Conservation (phyloP, 2,888 invertebrate genomes). For the Smittia sp. region DNA sequence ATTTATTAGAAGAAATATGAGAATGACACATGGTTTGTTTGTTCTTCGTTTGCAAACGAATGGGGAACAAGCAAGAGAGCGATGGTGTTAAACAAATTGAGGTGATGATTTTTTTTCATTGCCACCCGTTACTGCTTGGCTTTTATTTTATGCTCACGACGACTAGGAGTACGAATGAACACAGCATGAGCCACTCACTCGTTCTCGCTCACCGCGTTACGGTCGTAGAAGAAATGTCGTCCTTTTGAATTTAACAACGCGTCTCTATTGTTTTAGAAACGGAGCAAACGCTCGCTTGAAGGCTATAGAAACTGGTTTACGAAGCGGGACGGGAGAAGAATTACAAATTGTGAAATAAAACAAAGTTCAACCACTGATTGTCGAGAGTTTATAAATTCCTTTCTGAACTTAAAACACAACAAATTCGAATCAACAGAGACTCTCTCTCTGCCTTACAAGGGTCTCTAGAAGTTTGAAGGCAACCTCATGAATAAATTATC, state of each 20-base stretch:
- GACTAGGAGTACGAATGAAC: not conserved
- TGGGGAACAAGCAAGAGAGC: not conserved
- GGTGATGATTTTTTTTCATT: slow-evolving; percentile 29
- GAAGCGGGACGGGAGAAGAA: not conserved
- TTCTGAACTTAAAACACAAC: not conserved
- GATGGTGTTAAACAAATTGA: slow-evolving; percentile 37
- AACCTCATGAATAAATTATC: slow-evolving; percentile 9
- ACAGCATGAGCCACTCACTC: slow-evolving; percentile 31
- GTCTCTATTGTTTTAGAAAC: slow-evolving; percentile 30
- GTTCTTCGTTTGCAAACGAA: not conserved
- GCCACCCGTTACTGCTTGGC: slow-evolving; percentile 3
- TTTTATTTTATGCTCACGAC: slow-evolving; percentile 6
- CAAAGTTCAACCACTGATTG: not conserved
- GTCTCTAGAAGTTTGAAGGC: not conserved
- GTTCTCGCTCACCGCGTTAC: not conserved
- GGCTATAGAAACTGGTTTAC: not conserved
- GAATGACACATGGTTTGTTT: slow-evolving; percentile 10
- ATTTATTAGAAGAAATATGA: slow-evolving; percentile 37
- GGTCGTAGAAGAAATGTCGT: not conserved
- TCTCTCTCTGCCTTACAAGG: not conserved
- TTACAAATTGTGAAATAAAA: too few relatives aligned
- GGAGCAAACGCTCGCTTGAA: not conserved
- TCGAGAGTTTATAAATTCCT: not conserved
- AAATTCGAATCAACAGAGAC: not conserved
- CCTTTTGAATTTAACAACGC: slow-evolving; percentile 18